Conservation (phyloP, 2,797 vertebrate species). For the Denticeps clupeoides region DNA sequence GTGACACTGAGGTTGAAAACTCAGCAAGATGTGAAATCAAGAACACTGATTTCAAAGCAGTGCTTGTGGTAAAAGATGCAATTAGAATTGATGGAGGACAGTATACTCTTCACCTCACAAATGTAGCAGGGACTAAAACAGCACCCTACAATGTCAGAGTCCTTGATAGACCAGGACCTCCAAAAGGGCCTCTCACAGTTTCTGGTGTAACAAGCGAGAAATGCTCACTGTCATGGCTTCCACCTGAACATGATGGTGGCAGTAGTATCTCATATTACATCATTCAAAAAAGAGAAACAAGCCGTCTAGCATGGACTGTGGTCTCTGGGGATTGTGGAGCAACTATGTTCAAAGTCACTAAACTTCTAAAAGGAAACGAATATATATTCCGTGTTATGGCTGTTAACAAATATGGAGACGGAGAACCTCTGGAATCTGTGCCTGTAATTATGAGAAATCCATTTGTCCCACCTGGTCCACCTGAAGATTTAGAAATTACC, state of each 20-base stretch:
- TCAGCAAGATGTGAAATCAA: slow-evolving; percentile 86
- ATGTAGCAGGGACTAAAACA: slow-evolving; percentile 88
- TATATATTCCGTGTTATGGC: slow-evolving; percentile 96
- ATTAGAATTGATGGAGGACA: slow-evolving; percentile 94
- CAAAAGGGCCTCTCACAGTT: slow-evolving; percentile 83
- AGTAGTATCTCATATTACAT: slow-evolving; percentile 87
- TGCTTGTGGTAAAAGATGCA: slow-evolving; percentile 86
- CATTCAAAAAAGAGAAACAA: slow-evolving; percentile 96
- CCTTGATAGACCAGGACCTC: slow-evolving; percentile 88
- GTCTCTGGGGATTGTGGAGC: slow-evolving; percentile 83
- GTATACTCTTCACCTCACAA: slow-evolving; percentile 85
- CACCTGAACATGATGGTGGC: slow-evolving; percentile 89
- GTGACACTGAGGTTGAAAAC: slow-evolving; percentile 83
- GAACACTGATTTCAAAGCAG: slow-evolving; percentile 84
- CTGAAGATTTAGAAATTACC: slow-evolving; percentile 79
- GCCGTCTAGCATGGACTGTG: slow-evolving; percentile 91
- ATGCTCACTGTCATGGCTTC: slow-evolving; percentile 85
- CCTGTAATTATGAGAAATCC: slow-evolving; percentile 94
- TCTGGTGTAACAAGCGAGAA: slow-evolving; percentile 93
- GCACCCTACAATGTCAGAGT: slow-evolving; percentile 87
- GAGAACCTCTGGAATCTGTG: slow-evolving; percentile 85
- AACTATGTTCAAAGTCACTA: slow-evolving; percentile 91
- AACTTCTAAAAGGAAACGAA: slow-evolving; percentile 93
- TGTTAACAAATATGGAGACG: slow-evolving; percentile 90
- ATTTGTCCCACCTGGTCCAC: slow-evolving; percentile 81